phyloP scores from a whole-genome alignment of 2,113 vertebrate species.

The Chionodraco myersi region DNA sequence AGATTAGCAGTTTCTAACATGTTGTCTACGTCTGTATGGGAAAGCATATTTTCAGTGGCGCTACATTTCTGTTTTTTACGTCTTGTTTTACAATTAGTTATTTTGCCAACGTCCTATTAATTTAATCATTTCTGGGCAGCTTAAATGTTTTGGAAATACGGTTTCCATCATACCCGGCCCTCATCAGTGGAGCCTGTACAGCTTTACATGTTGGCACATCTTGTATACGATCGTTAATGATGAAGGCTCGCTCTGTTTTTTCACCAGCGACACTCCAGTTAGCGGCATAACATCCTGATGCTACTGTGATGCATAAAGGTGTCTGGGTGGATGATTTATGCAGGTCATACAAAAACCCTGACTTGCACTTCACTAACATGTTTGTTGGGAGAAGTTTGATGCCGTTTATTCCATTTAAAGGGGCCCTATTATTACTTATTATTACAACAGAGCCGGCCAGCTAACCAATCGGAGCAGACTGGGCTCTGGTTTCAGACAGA shows the following conservation, averaged over 20 bases:
- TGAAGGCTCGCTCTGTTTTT: background rate
- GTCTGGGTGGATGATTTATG: background rate
- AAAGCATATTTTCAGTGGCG: background rate
- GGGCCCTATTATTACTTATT: too few relatives aligned
- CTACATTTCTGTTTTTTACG: background rate
- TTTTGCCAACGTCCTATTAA: background rate
- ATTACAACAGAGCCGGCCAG: too few relatives aligned
- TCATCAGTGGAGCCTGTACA: constrained; percentile 1
- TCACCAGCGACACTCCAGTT: background rate
- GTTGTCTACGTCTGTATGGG: background rate
- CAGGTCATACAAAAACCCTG: too few relatives aligned
- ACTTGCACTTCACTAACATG: too few relatives aligned
- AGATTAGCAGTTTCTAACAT: background rate
- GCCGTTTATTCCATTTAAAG: too few relatives aligned
- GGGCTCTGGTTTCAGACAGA: too few relatives aligned
- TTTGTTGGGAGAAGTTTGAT: too few relatives aligned
- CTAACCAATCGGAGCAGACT: too few relatives aligned
- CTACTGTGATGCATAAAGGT: background rate
- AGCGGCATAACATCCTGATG: background rate
- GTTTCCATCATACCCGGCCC: constrained; percentile 15
- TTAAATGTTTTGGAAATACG: too few relatives aligned
- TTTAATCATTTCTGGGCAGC: background rate
- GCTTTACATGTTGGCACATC: constrained; percentile 1
- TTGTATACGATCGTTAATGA: constrained; percentile 18
- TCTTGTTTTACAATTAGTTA: background rate